Evolutionary conservation across 1,140 invertebrate genomes (phyloP), one percentile per base, ranked within the genome.

Genomic region (Penaeus chinensis): DNA sequence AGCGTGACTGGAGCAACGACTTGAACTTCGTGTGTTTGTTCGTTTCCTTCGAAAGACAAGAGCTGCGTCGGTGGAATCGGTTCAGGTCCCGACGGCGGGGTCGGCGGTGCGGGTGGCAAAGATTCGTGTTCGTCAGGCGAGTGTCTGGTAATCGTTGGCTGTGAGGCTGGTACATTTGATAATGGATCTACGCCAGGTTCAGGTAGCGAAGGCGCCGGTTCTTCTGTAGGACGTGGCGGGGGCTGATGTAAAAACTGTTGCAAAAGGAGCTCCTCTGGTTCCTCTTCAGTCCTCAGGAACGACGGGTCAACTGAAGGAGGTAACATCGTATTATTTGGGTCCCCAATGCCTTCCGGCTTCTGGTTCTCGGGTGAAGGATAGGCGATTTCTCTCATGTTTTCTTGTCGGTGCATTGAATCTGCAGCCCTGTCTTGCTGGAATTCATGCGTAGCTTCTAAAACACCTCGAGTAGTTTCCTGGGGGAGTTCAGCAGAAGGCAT

Each of bases 271-370:
- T 79, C 77, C 61, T 79, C 77, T 3, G 77, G 77, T 60, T 79
- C 77, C 61, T 79, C 77, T 4, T 47, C 77, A 79, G 77, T 60
- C 24, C 47, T 61, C 47, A 79, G 47, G 77, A 79, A 79, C 54
- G 16, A 79, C 2, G 77, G 47, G 47, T 79, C 77, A 0, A 79
- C 42, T 18, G 77, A 16, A 3, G 37, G 7, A 8, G 77, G 47
- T 42, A 79, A 79, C 54, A 42, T 32, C 4, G 11, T 79, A 60
- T n/a, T 60, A 54, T 16, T 54, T 54, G 11, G 11, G 54, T 54
- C 54, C 54, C 54, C 54, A 16, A 54, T 54, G 11, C 54, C 54
- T 54, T 54, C 54, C 54, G 54, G 16, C 10, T 54, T 54, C 54
- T 60, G 61, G 62, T n/a, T 27, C 20, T 54, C 27, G n/a, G 20